Evolutionary conservation across 2,113 vertebrate species (phyloP).

Genomic region (Sebastes schlegelii): DNA sequence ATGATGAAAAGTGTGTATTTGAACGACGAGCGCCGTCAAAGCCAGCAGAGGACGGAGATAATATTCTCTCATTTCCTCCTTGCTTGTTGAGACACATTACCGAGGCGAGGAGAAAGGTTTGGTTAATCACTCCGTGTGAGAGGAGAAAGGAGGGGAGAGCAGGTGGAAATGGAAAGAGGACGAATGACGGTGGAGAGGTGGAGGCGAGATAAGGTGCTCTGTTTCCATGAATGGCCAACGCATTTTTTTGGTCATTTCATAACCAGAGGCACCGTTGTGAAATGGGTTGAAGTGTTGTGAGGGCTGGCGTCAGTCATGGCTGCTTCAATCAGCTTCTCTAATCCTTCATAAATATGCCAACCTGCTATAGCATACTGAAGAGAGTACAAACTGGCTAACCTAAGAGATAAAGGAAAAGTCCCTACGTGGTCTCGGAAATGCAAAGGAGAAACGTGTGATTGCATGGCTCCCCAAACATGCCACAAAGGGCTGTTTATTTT

Average conservation of each 20-base stretch:
- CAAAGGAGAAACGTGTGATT: neutral
- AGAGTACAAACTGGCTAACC: neutral
- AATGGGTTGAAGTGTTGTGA: conserved; percentile 15
- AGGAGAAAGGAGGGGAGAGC: conserved; percentile 25
- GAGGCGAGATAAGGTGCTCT: conserved; percentile 41
- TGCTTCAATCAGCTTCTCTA: neutral
- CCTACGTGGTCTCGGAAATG: neutral
- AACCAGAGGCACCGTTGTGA: conserved; percentile 5
- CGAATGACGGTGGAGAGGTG: conserved; percentile 6
- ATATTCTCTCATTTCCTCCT: conserved; percentile 54
- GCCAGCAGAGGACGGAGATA: conserved; percentile 25
- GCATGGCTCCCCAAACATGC: neutral
- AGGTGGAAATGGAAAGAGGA: conserved; percentile 31
- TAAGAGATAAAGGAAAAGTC: neutral
- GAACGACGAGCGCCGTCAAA: conserved; percentile 23
- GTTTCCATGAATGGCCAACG: conserved; percentile 25
- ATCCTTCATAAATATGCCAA: neutral
- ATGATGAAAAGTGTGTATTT: conserved; percentile 30
- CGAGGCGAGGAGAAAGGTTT: conserved; percentile 10
- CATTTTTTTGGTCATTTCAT: conserved; percentile 28
- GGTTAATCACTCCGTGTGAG: conserved; percentile 30
- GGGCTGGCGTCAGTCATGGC: neutral
- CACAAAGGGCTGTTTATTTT: neutral
- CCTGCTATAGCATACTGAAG: neutral
- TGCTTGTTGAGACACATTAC: conserved; percentile 30